phyloP scores from a whole-genome alignment of 2,888 invertebrate species.

The Eumacrocentrus americanus region DNA sequence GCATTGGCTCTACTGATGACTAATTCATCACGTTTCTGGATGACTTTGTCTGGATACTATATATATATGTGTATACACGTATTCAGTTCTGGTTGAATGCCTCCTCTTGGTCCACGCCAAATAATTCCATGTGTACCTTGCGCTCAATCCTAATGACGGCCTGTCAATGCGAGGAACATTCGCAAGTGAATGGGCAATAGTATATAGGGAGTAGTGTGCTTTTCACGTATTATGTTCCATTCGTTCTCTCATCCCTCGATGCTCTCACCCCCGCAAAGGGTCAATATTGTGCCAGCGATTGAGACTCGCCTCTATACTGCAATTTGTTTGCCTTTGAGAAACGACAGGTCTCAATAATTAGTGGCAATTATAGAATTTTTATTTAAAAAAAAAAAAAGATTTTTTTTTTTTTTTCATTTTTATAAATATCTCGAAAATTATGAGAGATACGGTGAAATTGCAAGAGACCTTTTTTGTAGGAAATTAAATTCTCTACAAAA shows the following conservation, averaged over 20 bases:
- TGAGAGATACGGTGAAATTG: too few relatives aligned
- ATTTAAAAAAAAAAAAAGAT: too few relatives aligned
- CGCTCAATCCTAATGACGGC: slow-evolving; percentile 53
- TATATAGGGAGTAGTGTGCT: slow-evolving; percentile 34
- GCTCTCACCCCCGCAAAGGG: slow-evolving; percentile 44
- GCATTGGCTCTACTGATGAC: neutral
- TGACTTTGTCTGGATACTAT: neutral
- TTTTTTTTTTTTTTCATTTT: neutral
- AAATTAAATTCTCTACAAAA: too few relatives aligned
- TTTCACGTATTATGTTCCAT: slow-evolving; percentile 54
- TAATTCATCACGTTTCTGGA: slow-evolving; percentile 1
- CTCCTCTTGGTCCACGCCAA: slow-evolving; percentile 27
- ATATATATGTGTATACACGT: neutral
- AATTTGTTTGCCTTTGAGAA: slow-evolving; percentile 54
- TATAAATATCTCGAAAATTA: too few relatives aligned
- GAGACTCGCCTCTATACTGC: slow-evolving; percentile 43
- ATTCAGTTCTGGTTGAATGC: slow-evolving; percentile 4
- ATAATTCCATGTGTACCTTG: slow-evolving; percentile 35
- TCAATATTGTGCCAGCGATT: slow-evolving; percentile 59
- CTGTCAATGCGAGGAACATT: slow-evolving; percentile 53
- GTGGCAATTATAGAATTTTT: slow-evolving; percentile 51
- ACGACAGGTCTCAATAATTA: slow-evolving; percentile 55
- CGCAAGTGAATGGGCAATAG: slow-evolving; percentile 22
- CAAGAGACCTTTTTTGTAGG: too few relatives aligned
- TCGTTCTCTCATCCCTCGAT: slow-evolving; percentile 43